phyloP scores from a whole-genome alignment of 2,113 vertebrate species.

The Hiodon tergisus region DNA sequence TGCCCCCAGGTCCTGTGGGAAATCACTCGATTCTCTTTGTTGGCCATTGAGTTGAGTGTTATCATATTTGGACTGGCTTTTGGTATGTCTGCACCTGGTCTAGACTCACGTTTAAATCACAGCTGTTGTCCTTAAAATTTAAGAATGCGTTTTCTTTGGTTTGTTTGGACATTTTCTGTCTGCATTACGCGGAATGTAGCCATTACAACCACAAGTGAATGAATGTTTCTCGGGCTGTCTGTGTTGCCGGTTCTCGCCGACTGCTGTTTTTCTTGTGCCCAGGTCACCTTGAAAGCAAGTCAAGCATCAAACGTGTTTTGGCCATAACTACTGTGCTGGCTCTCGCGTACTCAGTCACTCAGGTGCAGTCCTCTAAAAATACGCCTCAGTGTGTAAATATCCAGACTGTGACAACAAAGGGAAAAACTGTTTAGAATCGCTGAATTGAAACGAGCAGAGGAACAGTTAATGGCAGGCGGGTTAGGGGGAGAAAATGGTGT shows the following conservation, averaged over 20 bases:
- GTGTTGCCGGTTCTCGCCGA: not conserved
- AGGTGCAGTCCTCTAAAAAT: constrained; percentile 58
- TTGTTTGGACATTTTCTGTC: no score
- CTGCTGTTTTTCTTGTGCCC: constrained; percentile 13
- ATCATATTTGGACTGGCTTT: constrained; percentile 94
- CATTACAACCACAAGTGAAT: no score
- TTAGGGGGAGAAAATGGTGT: no score
- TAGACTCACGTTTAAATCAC: not conserved
- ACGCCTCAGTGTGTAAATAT: not conserved
- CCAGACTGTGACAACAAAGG: no score
- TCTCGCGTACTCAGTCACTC: constrained; percentile 89
- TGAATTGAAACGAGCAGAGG: no score
- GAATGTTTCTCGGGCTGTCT: not conserved
- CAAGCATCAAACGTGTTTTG: constrained; percentile 88
- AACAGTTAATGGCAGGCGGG: no score
- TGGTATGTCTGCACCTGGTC: constrained; percentile 58
- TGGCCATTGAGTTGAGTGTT: constrained; percentile 93
- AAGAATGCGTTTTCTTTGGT: no score
- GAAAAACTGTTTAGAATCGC: no score
- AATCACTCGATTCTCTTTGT: constrained; percentile 93
- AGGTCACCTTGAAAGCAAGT: constrained; percentile 96
- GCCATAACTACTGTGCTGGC: constrained; percentile 90
- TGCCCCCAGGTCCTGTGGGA: constrained; percentile 89
- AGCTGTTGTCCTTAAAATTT: no score
- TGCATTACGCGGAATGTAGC: no score